These are phyloP conservation scores for Agrotis ipsilon DNA, from an alignment of 2,888 invertebrate genomes.

Conservation along the genomic window DNA sequence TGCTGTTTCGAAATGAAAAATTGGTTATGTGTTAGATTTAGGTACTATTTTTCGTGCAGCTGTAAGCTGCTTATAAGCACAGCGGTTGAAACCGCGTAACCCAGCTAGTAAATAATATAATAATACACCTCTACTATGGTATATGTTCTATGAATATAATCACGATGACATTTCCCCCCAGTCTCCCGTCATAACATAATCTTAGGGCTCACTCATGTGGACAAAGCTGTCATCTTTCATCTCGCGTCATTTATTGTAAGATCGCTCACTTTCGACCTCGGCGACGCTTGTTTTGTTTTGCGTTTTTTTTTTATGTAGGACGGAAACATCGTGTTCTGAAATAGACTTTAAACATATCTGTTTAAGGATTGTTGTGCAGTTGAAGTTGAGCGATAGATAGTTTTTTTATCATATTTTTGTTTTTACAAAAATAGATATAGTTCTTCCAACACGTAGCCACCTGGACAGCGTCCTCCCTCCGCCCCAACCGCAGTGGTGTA, in stretches of 20 bases:
- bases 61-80: too few relatives aligned
- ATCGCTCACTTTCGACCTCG: conserved; percentile 23
- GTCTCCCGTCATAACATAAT: conserved; percentile 3
- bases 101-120: too few relatives aligned
- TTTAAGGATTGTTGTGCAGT: conserved; percentile 20
- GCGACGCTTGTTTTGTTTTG: conserved; percentile 8
- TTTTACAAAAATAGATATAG: too few relatives aligned
- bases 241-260: conserved; percentile 25
- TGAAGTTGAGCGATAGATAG: not conserved
- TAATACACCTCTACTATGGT: not conserved
- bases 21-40: too few relatives aligned
- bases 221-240: conserved; percentile 41
- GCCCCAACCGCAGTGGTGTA: too few relatives aligned
- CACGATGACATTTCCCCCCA: not conserved
- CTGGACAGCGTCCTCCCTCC: too few relatives aligned
- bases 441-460: too few relatives aligned
- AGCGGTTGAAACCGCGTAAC: too few relatives aligned
- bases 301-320: conserved; percentile 26
- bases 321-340: conserved; percentile 31
- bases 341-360: conserved; percentile 43
- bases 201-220: conserved; percentile 11
- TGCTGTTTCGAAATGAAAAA: too few relatives aligned
- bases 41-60: too few relatives aligned
- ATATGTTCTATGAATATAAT: not conserved
- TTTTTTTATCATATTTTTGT: too few relatives aligned